Percentiles rank a stretch among this genome's conserved stretches.
phyloP scores from a whole-genome alignment of 2,113 vertebrate species.

The Petaurus breviceps region DNA sequence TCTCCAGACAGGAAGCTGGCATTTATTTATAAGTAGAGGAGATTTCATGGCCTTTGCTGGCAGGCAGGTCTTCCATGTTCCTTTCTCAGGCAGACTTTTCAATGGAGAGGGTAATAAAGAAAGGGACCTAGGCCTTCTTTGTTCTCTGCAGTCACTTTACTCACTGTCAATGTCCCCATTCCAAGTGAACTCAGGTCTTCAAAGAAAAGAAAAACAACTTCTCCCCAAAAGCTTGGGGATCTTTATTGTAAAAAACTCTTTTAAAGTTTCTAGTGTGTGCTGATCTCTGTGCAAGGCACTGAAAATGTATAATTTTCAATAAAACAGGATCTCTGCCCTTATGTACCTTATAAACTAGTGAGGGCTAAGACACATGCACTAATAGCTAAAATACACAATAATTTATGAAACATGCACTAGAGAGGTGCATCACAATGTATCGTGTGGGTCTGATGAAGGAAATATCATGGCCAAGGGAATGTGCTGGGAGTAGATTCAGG shows the following conservation, averaged over 20 bases:
- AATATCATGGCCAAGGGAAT: not conserved
- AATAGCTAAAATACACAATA: not conserved
- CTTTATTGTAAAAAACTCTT: not conserved
- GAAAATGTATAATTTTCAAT: not conserved
- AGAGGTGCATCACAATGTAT: not conserved
- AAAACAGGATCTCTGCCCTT: not conserved
- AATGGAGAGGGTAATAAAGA: not conserved
- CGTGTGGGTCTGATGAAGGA: not conserved
- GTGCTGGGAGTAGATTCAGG: not conserved
- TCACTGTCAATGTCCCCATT: not conserved
- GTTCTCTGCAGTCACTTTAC: not conserved
- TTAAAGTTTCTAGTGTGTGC: not conserved
- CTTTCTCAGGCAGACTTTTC: not conserved
- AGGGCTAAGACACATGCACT: not conserved
- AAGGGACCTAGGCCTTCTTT: not conserved
- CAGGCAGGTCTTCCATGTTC: not conserved
- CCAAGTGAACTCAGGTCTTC: not conserved
- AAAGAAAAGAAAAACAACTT: not conserved
- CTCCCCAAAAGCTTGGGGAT: not conserved
- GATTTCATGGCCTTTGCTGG: slow-evolving; percentile 24
- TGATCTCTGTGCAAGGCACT: not conserved
- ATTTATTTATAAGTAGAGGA: slow-evolving; percentile 23
- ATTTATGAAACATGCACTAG: not conserved
- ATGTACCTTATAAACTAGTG: not conserved
- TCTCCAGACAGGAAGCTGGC: not conserved